Conservation (phyloP, 2,888 invertebrate species). For the Cataglyphis albicans region DNA sequence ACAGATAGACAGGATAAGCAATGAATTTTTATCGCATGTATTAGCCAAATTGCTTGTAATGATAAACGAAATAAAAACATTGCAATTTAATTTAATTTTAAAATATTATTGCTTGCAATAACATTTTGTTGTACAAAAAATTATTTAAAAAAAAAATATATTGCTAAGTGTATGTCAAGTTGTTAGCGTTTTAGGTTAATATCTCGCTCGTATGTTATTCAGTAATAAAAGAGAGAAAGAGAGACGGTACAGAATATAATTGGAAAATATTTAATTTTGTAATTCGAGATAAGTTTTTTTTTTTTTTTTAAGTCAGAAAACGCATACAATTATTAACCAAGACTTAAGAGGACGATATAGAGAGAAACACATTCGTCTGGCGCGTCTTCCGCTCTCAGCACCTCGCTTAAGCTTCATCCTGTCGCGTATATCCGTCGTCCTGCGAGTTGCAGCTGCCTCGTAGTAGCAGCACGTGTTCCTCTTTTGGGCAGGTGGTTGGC, state of each 20-base stretch:
- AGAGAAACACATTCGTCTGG: not conserved
- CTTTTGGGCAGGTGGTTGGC: slow-evolving; percentile 84
- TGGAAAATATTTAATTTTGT: not conserved
- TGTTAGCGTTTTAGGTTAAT: not conserved
- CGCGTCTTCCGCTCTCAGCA: slow-evolving; percentile 64
- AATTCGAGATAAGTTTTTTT: not conserved
- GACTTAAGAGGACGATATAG: not conserved
- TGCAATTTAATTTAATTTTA: not conserved
- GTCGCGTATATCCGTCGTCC: slow-evolving; percentile 58
- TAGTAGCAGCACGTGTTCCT: slow-evolving; percentile 81
- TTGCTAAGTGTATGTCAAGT: not conserved
- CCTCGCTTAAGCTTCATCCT: slow-evolving; percentile 60
- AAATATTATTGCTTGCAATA: not conserved
- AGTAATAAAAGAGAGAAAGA: not conserved
- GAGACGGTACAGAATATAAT: not conserved
- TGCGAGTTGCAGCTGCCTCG: slow-evolving; percentile 73
- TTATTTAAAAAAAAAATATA: not conserved
- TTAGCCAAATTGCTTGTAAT: not conserved
- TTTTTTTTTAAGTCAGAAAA: not conserved
- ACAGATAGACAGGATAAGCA: not conserved
- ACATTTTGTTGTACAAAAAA: not conserved
- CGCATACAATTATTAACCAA: not conserved
- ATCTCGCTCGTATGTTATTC: not conserved
- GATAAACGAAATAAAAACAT: not conserved
- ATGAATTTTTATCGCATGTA: not conserved